Evolutionary conservation across 2,888 invertebrate genomes (phyloP).

Genomic region (Cheilosia soror): DNA sequence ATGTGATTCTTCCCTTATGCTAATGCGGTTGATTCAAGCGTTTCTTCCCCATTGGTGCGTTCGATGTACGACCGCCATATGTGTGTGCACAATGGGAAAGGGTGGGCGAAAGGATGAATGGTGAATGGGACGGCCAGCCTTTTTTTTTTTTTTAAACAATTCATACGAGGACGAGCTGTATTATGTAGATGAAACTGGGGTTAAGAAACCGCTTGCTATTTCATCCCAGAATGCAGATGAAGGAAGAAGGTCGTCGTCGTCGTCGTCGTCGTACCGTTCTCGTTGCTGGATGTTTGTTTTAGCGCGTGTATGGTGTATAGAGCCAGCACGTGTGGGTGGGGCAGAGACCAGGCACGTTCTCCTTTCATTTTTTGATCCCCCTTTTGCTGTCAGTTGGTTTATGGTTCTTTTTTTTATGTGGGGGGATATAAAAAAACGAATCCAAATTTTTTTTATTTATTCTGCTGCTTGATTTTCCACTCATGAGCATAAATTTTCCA

Average conservation of each 20-base stretch:
- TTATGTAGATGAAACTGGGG: slow-evolving; percentile 47
- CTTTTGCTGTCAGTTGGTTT: slow-evolving; percentile 69
- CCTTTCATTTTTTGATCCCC: slow-evolving; percentile 64
- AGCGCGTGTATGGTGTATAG: slow-evolving; percentile 45
- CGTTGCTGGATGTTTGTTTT: slow-evolving; percentile 59
- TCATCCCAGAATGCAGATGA: slow-evolving; percentile 71
- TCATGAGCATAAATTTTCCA: slow-evolving; percentile 73
- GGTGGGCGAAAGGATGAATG: slow-evolving; percentile 73
- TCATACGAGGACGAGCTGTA: slow-evolving; percentile 13
- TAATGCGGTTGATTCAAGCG: slow-evolving; percentile 62
- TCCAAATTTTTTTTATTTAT: slow-evolving; percentile 68
- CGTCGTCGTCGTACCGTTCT: slow-evolving; percentile 25
- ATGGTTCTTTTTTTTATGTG: slow-evolving; percentile 58
- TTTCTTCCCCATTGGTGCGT: slow-evolving; percentile 69
- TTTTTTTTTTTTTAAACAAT: slow-evolving; percentile 43
- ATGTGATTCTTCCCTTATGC: slow-evolving; percentile 65
- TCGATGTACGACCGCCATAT: slow-evolving; percentile 40
- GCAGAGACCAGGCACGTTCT: slow-evolving; percentile 71
- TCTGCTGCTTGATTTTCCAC: slow-evolving; percentile 69
- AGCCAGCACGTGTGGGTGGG: slow-evolving; percentile 62
- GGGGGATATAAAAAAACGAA: slow-evolving; percentile 46
- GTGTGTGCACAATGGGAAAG: slow-evolving; percentile 55
- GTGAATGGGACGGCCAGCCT: slow-evolving; percentile 61
- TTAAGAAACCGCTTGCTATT: slow-evolving; percentile 68
- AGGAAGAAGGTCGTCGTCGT: slow-evolving; percentile 54